Evolutionary conservation across 2,888 invertebrate genomes (phyloP).

Genomic region (Sicus ferrugineus): DNA sequence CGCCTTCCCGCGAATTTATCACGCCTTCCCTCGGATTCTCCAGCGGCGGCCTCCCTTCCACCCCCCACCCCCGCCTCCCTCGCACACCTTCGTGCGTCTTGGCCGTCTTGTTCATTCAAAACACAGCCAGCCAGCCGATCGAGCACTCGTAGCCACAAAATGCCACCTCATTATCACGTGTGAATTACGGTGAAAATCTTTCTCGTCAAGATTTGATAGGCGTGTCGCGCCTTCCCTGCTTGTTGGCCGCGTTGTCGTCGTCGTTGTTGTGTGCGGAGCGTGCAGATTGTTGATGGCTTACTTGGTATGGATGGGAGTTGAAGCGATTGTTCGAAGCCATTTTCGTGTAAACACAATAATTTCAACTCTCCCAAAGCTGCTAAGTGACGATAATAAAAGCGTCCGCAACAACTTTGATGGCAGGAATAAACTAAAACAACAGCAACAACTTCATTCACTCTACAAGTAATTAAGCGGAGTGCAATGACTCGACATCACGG

Average conservation of each 20-base stretch:
- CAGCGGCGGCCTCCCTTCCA: not conserved
- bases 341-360: too few species aligned
- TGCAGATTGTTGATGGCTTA: too few species aligned
- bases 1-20: not conserved
- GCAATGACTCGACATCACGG: slow-evolving; percentile 6
- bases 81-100: too few species aligned
- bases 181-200: too few species aligned
- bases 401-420: not conserved
- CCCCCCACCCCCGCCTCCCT: not conserved
- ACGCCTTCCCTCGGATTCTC: not conserved
- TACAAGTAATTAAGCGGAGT: slow-evolving; percentile 12
- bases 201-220: too few species aligned
- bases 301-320: too few species aligned
- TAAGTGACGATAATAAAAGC: not conserved
- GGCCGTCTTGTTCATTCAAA: too few species aligned
- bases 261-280: not conserved
- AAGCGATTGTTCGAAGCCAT: too few species aligned
- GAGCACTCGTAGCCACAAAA: not conserved
- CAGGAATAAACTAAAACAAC: not conserved
- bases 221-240: too few species aligned
- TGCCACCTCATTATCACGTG: not conserved
- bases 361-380: not conserved
- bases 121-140: not conserved
- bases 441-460: not conserved
- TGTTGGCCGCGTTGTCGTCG: not conserved